Evolutionary conservation across 2,888 invertebrate genomes (phyloP).

Genomic region (Orchesellides sinensis): DNA sequence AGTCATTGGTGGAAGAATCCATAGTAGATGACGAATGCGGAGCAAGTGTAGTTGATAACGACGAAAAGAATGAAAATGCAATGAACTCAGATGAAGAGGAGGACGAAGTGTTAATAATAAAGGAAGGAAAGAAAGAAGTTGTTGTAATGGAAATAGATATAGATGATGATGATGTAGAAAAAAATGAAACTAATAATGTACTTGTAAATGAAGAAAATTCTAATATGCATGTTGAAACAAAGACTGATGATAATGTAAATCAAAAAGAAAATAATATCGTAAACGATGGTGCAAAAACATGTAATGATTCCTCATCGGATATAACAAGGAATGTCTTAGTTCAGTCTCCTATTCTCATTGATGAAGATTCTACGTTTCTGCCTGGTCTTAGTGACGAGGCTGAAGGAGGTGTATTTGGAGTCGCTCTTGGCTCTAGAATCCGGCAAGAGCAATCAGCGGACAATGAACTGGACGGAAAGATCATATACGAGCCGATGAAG

Average conservation of each 20-base stretch:
- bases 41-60: slow-evolving; percentile 75
- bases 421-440: slow-evolving; percentile 66
- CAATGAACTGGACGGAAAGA: slow-evolving; percentile 52
- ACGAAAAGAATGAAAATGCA: neutral
- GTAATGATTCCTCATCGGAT: slow-evolving; percentile 45
- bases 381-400: slow-evolving; percentile 66
- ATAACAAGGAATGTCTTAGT: slow-evolving; percentile 27
- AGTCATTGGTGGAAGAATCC: slow-evolving; percentile 75
- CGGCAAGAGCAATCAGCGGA: slow-evolving; percentile 11
- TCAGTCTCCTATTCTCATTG: slow-evolving; percentile 70
- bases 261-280: slow-evolving; percentile 51
- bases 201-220: slow-evolving; percentile 54
- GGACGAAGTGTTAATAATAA: slow-evolving; percentile 73
- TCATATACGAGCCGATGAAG: slow-evolving; percentile 73
- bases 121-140: slow-evolving; percentile 74
- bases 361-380: slow-evolving; percentile 71
- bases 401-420: slow-evolving; percentile 70
- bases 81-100: slow-evolving; percentile 65
- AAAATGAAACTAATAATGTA: slow-evolving; percentile 54
- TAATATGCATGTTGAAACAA: slow-evolving; percentile 45
- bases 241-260: slow-evolving; percentile 57
- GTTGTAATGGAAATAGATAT: slow-evolving; percentile 82
- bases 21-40: slow-evolving; percentile 77
- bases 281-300: slow-evolving; percentile 47
- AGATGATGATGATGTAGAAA: slow-evolving; percentile 80